Evolutionary conservation across 2,113 vertebrate species (phyloP), one percentile per base, ranked within the genome.

Genomic region (Salvelinus fontinalis): DNA sequence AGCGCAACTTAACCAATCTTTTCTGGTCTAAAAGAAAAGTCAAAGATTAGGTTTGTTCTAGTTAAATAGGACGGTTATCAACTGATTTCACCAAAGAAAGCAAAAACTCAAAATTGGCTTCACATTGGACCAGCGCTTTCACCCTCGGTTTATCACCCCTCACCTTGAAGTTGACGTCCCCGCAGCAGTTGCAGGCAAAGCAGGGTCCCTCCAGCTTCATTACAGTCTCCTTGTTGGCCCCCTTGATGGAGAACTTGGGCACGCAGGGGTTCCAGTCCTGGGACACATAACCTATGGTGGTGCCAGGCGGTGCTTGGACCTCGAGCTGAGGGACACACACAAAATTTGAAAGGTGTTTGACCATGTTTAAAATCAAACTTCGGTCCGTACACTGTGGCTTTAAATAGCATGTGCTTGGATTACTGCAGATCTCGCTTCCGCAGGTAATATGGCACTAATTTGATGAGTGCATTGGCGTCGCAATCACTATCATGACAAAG

Each of bases 161-260:
- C 84, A 97, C 96, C 94, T 97, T 95, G 79, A 97, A 97, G 88
- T 94, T 94, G 82, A 97, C 90, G 4, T 97, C 96, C 6, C 93
- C 92, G 14, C 95, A 96, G 83, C 95, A 97, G 87, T 94, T 94
- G 76, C 94, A 97, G 72, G 94, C 94, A 5, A 94, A 93, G 86
- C 95, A 97, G 54, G 96, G 96, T 3, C 96, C 96, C 62, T 95
- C 88, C 67, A 97, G 87, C 24, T 88, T 93, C 75, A 97, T 79
- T 18, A 96, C 0, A 0, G 95, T 94, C 79, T 95, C 91, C 74
- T 93, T 94, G 70, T 95, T 93, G 0, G 94, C 82, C 0, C 92
- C 92, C 78, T 94, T 93, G 84, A 97, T 94, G 79, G 95, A 95
- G 85, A 97, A 96, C 5, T 77, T 92, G 0, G 96, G 96, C 67